Conservation (phyloP, 1,140 invertebrate species). For the Kradibia gibbosae region DNA sequence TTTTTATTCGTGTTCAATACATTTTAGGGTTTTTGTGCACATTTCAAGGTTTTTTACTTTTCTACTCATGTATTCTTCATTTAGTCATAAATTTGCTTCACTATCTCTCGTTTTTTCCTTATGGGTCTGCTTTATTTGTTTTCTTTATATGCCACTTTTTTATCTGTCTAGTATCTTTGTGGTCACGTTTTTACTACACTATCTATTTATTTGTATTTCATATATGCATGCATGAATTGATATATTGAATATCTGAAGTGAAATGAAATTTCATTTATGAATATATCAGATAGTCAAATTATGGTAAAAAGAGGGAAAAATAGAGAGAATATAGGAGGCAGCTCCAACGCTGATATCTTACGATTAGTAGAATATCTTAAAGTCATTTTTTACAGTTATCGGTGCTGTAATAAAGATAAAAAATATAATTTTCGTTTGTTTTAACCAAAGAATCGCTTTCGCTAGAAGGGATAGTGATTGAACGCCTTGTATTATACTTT, state of each 20-base stretch:
- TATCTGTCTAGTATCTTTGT: neutral
- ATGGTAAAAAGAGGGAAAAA: neutral
- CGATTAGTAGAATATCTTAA: conserved; percentile 17
- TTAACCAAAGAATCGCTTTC: neutral
- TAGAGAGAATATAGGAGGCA: neutral
- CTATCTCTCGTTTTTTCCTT: neutral
- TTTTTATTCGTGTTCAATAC: no score
- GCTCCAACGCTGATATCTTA: neutral
- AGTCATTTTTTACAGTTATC: no score
- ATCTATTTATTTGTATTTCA: neutral
- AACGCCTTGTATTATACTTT: neutral
- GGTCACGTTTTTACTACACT: neutral
- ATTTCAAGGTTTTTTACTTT: no score
- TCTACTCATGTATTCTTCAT: no score
- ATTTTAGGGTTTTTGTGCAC: no score
- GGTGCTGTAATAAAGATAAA: neutral
- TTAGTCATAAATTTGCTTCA: no score
- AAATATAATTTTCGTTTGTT: conserved; percentile 18
- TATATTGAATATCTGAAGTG: neutral
- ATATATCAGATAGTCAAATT: neutral
- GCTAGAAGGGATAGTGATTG: conserved; percentile 26
- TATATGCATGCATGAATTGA: neutral
- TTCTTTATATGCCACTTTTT: neutral
- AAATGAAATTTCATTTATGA: neutral
- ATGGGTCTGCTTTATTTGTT: neutral